Base-by-base conservation (phyloP, 2,113 vertebrate genomes). In the Electrona antarctica region DNA sequence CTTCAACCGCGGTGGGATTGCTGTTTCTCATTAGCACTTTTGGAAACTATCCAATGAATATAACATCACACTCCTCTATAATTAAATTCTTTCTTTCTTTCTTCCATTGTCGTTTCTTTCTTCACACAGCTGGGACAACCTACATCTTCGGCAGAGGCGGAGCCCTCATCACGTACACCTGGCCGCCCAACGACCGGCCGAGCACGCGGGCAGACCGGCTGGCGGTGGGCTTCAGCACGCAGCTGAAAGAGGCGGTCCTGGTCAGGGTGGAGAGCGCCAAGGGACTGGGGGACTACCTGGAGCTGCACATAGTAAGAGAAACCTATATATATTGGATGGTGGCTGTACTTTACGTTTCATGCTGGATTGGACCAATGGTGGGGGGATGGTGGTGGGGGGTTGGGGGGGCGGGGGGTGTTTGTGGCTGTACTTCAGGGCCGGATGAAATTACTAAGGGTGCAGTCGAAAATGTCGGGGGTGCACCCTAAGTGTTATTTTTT, bases 91-190 rank as follows among this genome's bases (percentile, higher is more conserved):
- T 50, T 50, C 33, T 8, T 21, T 21, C 11, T 12, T 28, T n/a
- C 54, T 41, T 68, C 69, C 5, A 3, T 41, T 3, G 33, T 41
- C 33, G 14, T 50, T 83, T 75, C 7, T 84, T 41, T 85, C 49
- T 67, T 71, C 33, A 4, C 67, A n/a, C 94, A 97, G 96, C 96
- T 78, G 96, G 96, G 91, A 97, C 96, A 76, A 97, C 96, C 1
- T 97, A 97, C 91, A 97, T 97, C 90, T 97, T 97, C 66, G 95
- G 96, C 76, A 92, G 95, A 78, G 95, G 96, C 80, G 96, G 96
- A 85, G 96, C 95, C 51, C 95, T 96, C 89, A 96, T 97, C 90
- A 97, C 95, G 52, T 97, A 97, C 81, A 96, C 95, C 66, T 97
- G 96, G 96, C 96, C 96, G 33, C 96, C 96, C 73, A 97, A 97